Conservation (phyloP, 2,888 invertebrate genomes). For the Siphlonurus alternatus region DNA sequence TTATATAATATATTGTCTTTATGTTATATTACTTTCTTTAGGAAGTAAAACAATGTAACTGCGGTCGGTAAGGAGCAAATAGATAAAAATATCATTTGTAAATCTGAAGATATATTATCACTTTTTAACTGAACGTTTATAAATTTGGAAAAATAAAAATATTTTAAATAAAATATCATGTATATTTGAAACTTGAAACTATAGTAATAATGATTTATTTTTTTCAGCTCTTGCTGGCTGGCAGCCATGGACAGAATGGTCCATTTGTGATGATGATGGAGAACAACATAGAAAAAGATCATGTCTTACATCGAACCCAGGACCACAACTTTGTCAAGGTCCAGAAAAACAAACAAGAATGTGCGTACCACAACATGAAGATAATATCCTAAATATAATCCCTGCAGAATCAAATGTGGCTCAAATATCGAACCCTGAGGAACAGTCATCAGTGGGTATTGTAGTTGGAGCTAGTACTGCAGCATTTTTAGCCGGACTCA, state of each 20-base stretch:
- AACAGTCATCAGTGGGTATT: constrained; percentile 33
- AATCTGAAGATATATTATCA: too few species aligned
- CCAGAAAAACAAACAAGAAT: constrained; percentile 47
- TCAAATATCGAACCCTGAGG: constrained; percentile 9
- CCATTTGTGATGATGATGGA: constrained; percentile 41
- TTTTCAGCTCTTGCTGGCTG: constrained; percentile 48
- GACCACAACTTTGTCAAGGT: constrained; percentile 47
- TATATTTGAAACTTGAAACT: too few species aligned
- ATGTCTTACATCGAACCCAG: constrained; percentile 37
- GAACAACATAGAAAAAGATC: constrained; percentile 51
- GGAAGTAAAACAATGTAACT: too few species aligned
- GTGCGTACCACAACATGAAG: constrained; percentile 30
- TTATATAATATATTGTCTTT: too few species aligned
- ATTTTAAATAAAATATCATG: too few species aligned
- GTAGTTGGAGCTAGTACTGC: constrained; percentile 28
- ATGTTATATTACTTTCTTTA: too few species aligned
- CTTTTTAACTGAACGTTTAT: too few species aligned
- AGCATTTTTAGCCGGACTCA: constrained; percentile 23
- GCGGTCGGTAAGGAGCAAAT: too few species aligned
- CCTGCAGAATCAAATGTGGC: constrained; percentile 1
- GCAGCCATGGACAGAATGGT: constrained; percentile 61
- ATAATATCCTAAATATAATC: constrained; percentile 21
- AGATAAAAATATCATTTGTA: too few species aligned
- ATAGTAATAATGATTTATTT: too few species aligned
- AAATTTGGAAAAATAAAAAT: too few species aligned